Percentiles rank a stretch among this genome's conserved stretches.
These are phyloP conservation scores for Corbicula japonica DNA, from an alignment of 2,888 invertebrate species.

Conservation along the genomic window DNA sequence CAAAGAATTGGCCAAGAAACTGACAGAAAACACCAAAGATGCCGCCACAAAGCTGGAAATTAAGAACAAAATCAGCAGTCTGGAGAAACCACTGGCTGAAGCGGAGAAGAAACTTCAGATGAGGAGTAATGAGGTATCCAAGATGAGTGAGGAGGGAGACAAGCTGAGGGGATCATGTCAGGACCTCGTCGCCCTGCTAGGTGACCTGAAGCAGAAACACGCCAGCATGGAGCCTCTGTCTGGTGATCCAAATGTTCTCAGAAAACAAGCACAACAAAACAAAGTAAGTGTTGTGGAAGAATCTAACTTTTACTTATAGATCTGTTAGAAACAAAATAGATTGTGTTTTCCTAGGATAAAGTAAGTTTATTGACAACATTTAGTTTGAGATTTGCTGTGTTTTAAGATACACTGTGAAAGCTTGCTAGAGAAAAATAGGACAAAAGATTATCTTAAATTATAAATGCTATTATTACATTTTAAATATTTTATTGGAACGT, in stretches of 20 bases:
- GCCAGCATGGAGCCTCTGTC: constrained; percentile 89
- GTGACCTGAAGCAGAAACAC: constrained; percentile 88
- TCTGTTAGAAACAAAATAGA: too few species aligned
- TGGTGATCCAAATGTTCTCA: constrained; percentile 93
- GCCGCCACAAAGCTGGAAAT: constrained; percentile 96
- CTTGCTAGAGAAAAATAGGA: too few species aligned
- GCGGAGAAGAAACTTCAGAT: constrained; percentile 88
- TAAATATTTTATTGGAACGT: too few species aligned
- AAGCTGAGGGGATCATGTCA: constrained; percentile 96
- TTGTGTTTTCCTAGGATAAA: too few species aligned
- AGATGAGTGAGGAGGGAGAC: constrained; percentile 93
- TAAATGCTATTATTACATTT: too few species aligned
- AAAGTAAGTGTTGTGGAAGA: constrained; percentile 88
- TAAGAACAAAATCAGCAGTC: constrained; percentile 93
- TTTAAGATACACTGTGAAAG: too few species aligned
- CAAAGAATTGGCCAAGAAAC: constrained; percentile 91
- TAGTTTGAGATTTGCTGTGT: too few species aligned
- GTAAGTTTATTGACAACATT: too few species aligned
- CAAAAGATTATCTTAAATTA: too few species aligned
- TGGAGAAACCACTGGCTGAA: constrained; percentile 95
- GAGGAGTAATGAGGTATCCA: constrained; percentile 88
- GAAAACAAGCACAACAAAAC: constrained; percentile 95
- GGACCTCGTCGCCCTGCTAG: constrained; percentile 95
- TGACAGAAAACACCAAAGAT: constrained; percentile 95
- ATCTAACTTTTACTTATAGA: too few species aligned